Percentiles rank a stretch among this genome's conserved stretches.
Evolutionary conservation across 2,888 invertebrate genomes (phyloP).

Genomic region (Chrysopilus asiliformis): DNA sequence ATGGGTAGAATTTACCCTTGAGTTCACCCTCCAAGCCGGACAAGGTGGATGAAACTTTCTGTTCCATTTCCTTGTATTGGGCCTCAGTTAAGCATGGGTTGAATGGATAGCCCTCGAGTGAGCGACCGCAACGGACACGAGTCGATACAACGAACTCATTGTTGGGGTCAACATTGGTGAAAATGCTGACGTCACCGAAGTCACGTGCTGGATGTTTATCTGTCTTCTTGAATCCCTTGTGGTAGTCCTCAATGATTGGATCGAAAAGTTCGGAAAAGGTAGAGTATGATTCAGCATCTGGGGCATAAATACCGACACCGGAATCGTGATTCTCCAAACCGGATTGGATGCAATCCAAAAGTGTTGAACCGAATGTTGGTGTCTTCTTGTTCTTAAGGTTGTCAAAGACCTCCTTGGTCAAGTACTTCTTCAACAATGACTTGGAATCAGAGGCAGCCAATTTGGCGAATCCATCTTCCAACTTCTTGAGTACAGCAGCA

Average conservation of each 20-base stretch:
- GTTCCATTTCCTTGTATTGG: constrained; percentile 96
- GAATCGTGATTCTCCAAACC: constrained; percentile 96
- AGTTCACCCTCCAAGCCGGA: constrained; percentile 76
- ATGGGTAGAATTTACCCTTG: constrained; percentile 88
- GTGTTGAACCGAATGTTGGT: constrained; percentile 73
- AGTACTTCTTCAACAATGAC: constrained; percentile 91
- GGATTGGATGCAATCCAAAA: constrained; percentile 90
- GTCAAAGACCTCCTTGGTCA: constrained; percentile 83
- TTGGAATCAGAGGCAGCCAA: constrained; percentile 81
- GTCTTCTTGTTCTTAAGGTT: constrained; percentile 87
- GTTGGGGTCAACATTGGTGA: constrained; percentile 85
- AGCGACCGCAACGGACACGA: constrained; percentile 92
- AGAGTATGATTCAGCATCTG: constrained; percentile 91
- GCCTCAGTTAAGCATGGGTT: constrained; percentile 94
- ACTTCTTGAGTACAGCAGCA: constrained; percentile 77
- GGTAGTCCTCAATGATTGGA: constrained; percentile 96
- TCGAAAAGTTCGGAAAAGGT: constrained; percentile 88
- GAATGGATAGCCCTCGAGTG: constrained; percentile 90
- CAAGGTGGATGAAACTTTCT: constrained; percentile 70
- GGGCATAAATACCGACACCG: constrained; percentile 94
- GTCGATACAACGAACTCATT: constrained; percentile 88
- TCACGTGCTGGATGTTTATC: constrained; percentile 89
- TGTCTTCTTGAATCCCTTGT: constrained; percentile 85
- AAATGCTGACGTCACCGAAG: constrained; percentile 83
- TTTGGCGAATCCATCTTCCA: constrained; percentile 84